These are phyloP conservation scores for Fissipunctia ypsillon DNA, from an alignment of 2,888 invertebrate genomes.

Conservation along the genomic window DNA sequence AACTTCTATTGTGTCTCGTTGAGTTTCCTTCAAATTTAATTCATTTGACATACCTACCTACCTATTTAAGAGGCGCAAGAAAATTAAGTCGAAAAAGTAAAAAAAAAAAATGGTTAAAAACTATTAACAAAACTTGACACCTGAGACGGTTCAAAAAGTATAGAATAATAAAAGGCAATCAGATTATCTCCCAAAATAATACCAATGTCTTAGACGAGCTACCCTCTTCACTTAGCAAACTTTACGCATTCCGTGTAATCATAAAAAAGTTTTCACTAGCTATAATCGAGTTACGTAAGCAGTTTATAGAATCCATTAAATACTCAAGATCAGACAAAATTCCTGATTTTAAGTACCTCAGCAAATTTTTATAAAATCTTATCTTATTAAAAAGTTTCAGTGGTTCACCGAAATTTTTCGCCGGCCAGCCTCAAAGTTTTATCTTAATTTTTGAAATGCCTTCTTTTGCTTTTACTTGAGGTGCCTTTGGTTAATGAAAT, in stretches of 20 bases:
- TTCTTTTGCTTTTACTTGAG: conserved; percentile 48
- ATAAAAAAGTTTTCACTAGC: conserved; percentile 58
- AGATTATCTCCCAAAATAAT: conserved; percentile 16
- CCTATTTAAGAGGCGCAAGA: background rate
- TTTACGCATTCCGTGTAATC: conserved; percentile 50
- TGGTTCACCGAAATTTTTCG: conserved; percentile 51
- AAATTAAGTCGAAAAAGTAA: background rate
- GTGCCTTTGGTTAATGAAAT: conserved; percentile 41
- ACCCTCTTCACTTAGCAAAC: conserved; percentile 33
- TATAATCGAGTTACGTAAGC: conserved; percentile 69
- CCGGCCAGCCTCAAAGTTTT: conserved; percentile 51
- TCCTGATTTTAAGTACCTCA: conserved; percentile 65
- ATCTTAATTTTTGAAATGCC: conserved; percentile 53
- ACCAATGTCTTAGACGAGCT: conserved; percentile 16
- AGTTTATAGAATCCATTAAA: conserved; percentile 74
- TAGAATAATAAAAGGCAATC: conserved; percentile 11
- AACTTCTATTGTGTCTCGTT: background rate
- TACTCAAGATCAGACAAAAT: conserved; percentile 69
- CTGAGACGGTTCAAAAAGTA: background rate
- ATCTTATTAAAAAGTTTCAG: conserved; percentile 74
- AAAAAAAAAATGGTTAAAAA: background rate
- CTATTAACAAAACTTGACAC: background rate
- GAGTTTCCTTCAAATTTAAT: background rate
- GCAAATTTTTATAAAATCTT: conserved; percentile 69
- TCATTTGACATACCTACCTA: too few species aligned